A percentile compares a stretch with the other conserved stretches of the same genome.
Evolutionary conservation across 2,113 vertebrate species (phyloP).

Genomic region (Rhinogobius similis): DNA sequence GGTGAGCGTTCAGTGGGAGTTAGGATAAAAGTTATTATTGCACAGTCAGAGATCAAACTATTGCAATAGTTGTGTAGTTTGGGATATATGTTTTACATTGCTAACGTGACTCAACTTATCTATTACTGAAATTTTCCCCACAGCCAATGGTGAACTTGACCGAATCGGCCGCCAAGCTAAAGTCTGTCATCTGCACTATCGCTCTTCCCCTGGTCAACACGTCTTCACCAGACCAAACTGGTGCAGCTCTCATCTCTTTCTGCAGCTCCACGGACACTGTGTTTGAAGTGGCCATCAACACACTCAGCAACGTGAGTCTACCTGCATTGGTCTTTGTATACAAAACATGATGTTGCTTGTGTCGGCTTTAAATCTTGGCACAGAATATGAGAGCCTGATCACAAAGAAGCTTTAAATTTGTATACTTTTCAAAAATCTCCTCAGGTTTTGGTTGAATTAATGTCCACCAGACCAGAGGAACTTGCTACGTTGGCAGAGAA

Average conservation of each 20-base stretch:
- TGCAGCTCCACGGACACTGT: slow-evolving; percentile 69
- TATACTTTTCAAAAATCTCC: background rate
- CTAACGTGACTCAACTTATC: background rate
- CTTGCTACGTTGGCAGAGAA: slow-evolving; percentile 19
- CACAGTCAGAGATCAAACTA: background rate
- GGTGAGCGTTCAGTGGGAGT: slow-evolving; percentile 50
- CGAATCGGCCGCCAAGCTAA: slow-evolving; percentile 61
- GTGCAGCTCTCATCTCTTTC: slow-evolving; percentile 46
- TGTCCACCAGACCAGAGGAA: slow-evolving; percentile 52
- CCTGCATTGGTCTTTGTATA: slow-evolving; percentile 1
- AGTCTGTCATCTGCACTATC: slow-evolving; percentile 59
- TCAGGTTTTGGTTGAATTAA: slow-evolving; percentile 63
- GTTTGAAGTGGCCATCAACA: slow-evolving; percentile 62
- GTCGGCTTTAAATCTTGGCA: background rate
- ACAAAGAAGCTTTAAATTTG: background rate
- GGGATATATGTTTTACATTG: background rate
- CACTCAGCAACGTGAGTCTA: slow-evolving; percentile 66
- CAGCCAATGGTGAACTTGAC: slow-evolving; percentile 43
- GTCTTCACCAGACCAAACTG: slow-evolving; percentile 12
- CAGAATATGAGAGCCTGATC: background rate
- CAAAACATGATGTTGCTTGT: background rate
- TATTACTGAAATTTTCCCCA: slow-evolving; percentile 13
- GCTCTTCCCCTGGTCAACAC: slow-evolving; percentile 52
- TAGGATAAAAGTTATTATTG: background rate
- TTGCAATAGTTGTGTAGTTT: background rate